Evolutionary conservation across 2,888 invertebrate species (phyloP), one percentile per base, ranked within the genome.

Genomic region (Tryphoninae sp.): DNA sequence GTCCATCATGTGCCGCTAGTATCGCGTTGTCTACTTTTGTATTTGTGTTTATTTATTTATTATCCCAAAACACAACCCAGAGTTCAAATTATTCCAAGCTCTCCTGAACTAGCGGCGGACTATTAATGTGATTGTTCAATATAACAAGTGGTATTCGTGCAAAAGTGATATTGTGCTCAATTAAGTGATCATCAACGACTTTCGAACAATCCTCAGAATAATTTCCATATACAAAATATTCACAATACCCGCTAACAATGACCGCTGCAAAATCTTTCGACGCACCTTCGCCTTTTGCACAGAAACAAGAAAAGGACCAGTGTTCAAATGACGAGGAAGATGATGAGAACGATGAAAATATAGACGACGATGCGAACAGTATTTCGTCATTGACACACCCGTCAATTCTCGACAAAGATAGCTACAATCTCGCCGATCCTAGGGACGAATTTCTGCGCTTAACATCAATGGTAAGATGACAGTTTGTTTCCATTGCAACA

Each of bases 381-480:
- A 78, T 85, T 33, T 83, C 86, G 11, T 85, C 87, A 2, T 75
- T 90, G 78, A 78, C 87, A 4, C 79, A 88, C 72, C 89, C 90
- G 6, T 84, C 86, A 3, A 85, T 89, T 72, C 85, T 87, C 6
- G 85, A 83, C 4, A 87, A 84, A 16, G 86, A 86, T 82, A 78
- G 79, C 59, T 71, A 85, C 4, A 78, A 84, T 71, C 76, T 82
- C 16, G 71, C 71, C 11, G 86, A 88, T 75, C 75, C 84, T 1
- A 86, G 84, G 4, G 84, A 87, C 23, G 89, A 89, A 68, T 90
- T 89, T 69, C 84, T 90, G 55, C 88, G 86, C 42, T 84, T 90
- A 9, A 89, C 88, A 8, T 85, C 88, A 53, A 88, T 87, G 90
- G 90, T 86, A 88, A 33, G 83, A 85, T 19, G 80, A 83, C 71